Percentiles rank a stretch among this genome's conserved stretches.
phyloP scores from a whole-genome alignment of 2,888 invertebrate species.

The Platynereis dumerilii region DNA sequence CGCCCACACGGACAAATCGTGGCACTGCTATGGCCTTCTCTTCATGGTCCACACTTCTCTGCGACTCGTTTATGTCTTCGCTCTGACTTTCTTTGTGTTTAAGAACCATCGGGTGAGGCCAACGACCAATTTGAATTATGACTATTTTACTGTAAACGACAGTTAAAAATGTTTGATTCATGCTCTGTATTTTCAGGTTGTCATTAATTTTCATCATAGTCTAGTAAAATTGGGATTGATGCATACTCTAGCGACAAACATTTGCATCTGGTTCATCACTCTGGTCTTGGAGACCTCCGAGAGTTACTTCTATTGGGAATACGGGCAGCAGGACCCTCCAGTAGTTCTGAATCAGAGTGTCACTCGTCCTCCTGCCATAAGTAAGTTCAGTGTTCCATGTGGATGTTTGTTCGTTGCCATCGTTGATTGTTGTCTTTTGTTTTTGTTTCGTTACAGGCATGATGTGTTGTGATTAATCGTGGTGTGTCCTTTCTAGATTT shows the following conservation, averaged over 20 bases:
- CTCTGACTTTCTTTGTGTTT: slow-evolving; percentile 99
- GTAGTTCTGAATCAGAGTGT: no score
- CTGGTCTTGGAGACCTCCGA: slow-evolving; percentile 95
- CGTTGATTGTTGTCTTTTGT: no score
- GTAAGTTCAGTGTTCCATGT: no score
- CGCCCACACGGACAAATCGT: slow-evolving; percentile 50
- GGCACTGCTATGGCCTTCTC: slow-evolving; percentile 74
- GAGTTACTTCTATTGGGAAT: slow-evolving; percentile 9
- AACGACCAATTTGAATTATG: no score
- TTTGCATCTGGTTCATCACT: slow-evolving; percentile 96
- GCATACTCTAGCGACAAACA: slow-evolving; percentile 97
- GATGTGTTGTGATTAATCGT: no score
- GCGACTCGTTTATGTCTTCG: slow-evolving; percentile 96
- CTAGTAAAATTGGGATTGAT: slow-evolving; percentile 95
- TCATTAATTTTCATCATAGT: slow-evolving; percentile 96
- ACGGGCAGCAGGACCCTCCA: not conserved
- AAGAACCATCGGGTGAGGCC: slow-evolving; percentile 93
- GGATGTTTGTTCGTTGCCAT: no score
- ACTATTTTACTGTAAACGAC: no score
- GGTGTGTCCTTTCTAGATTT: no score
- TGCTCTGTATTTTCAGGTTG: slow-evolving; percentile 71
- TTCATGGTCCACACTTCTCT: slow-evolving; percentile 89
- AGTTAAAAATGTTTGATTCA: not conserved
- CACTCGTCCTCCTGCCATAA: no score
- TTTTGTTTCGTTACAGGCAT: no score